Base-by-base conservation (phyloP, 2,113 vertebrate genomes). In the Danionella cerebrum region DNA sequence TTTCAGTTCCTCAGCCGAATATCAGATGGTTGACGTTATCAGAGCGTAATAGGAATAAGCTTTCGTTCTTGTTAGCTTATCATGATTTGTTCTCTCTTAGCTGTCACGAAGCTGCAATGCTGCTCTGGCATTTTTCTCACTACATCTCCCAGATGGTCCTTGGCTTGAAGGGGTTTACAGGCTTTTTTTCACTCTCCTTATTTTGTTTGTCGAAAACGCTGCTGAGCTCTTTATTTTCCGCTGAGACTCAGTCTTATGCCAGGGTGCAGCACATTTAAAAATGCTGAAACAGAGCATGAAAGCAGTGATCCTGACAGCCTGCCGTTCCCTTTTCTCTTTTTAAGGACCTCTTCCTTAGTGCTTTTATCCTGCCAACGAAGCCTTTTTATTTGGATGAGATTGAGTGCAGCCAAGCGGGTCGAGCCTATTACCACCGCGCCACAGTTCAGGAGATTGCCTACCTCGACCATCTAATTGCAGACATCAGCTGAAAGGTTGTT, bases 351-450 rank as follows among this genome's bases (percentile, higher is more conserved):
- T 83, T 84, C 82, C 80, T 84, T 78, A 45, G 62, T 45, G 60
- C 58, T 58, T 78, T 72, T 82, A 84, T 84, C 73, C 74, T 80
- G 84, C 87, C 86, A 88, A 83, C 88, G 87, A 88, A 88, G 81
- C 83, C 76, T 82, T 84, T 87, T 88, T 88, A 88, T 88, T 89
- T 89, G 84, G 82, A 83, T 77, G 80, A 86, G 85, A 88, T 88
- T 88, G 87, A 88, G 87, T 87, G 87, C 87, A 88, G 87, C 85
- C 84, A 87, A 87, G 87, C 87, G 82, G 82, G 78, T 83, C 79
- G 75, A 63, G 54, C 72, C 73, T 65, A 62, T 78, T 76, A 73
- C 73, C 69, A 77, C 83, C 79, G 82, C 75, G 79, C 82, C 74
- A 80, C 84, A 73, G 81, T 81, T 77, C 86, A 81, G 80, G 83